Conservation (phyloP, 2,888 invertebrate genomes). For the Diloba caeruleocephala region DNA sequence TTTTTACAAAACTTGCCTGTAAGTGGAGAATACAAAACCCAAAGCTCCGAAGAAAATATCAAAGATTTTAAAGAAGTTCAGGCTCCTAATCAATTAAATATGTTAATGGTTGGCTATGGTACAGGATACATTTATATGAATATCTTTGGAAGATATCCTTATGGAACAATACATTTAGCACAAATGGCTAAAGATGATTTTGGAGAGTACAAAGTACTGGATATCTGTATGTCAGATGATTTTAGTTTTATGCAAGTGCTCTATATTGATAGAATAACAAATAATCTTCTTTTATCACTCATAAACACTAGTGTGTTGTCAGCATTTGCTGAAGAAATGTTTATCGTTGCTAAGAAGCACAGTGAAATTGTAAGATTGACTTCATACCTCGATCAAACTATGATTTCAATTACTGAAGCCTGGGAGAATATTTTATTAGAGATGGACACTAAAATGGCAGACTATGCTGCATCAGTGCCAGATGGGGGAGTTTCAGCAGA, state of each 20-base stretch:
- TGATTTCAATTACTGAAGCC: constrained; percentile 95
- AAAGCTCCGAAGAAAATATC: constrained; percentile 86
- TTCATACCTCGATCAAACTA: constrained; percentile 92
- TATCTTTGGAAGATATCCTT: constrained; percentile 95
- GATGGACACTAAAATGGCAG: constrained; percentile 97
- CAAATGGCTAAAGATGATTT: constrained; percentile 88
- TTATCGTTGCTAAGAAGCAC: constrained; percentile 92
- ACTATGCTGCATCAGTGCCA: constrained; percentile 94
- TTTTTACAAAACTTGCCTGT: constrained; percentile 89
- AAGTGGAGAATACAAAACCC: constrained; percentile 87
- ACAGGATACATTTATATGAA: constrained; percentile 93
- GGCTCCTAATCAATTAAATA: constrained; percentile 91
- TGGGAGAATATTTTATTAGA: constrained; percentile 98
- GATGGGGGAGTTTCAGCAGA: constrained; percentile 96
- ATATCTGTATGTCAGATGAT: constrained; percentile 92
- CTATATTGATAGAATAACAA: constrained; percentile 85
- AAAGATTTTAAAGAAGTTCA: constrained; percentile 90
- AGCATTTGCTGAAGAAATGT: constrained; percentile 91
- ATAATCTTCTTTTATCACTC: constrained; percentile 81
- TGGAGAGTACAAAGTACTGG: constrained; percentile 89
- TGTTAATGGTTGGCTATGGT: constrained; percentile 94
- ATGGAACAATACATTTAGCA: constrained; percentile 91
- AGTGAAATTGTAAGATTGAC: constrained; percentile 92
- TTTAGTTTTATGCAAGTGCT: constrained; percentile 92
- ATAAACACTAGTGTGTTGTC: constrained; percentile 90